These are phyloP conservation scores for Pheosia gnoma DNA, from an alignment of 2,888 invertebrate species.

Conservation along the genomic window DNA sequence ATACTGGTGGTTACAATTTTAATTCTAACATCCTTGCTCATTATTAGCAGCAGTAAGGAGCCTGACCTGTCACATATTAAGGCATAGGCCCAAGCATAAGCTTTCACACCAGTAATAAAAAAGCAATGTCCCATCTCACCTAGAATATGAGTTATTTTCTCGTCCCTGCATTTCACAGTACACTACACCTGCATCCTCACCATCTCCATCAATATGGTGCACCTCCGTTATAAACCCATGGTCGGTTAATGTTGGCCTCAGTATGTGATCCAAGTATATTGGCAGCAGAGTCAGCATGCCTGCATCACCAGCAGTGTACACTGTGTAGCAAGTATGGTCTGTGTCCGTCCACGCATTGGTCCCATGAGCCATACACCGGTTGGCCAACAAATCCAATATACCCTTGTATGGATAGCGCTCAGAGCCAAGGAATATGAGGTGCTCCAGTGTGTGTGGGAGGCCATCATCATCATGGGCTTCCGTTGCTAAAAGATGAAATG, in stretches of 20 bases:
- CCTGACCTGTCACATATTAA: too few species aligned
- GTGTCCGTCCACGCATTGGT: constrained; percentile 95
- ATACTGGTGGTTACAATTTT: too few species aligned
- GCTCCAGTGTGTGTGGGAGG: constrained; percentile 95
- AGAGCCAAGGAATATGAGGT: constrained; percentile 95
- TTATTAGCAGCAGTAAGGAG: too few species aligned
- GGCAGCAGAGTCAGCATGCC: constrained; percentile 95
- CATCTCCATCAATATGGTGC: constrained; percentile 94
- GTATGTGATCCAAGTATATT: constrained; percentile 95
- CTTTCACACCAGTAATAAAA: neutral
- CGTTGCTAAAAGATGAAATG: constrained; percentile 85
- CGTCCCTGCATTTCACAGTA: constrained; percentile 97
- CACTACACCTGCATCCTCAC: constrained; percentile 96
- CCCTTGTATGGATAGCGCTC: constrained; percentile 96
- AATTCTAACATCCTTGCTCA: too few species aligned
- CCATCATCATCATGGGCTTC: constrained; percentile 97
- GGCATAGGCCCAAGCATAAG: too few species aligned
- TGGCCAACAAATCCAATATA: constrained; percentile 93
- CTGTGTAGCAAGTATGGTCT: constrained; percentile 95
- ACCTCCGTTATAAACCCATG: constrained; percentile 94
- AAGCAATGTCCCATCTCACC: constrained; percentile 48
- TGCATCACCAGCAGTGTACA: constrained; percentile 92
- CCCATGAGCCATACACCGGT: constrained; percentile 94
- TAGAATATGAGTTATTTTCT: constrained; percentile 91
- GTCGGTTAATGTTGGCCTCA: constrained; percentile 92